Evolutionary conservation across 2,888 invertebrate species (phyloP).

Genomic region (Patella caerulea): DNA sequence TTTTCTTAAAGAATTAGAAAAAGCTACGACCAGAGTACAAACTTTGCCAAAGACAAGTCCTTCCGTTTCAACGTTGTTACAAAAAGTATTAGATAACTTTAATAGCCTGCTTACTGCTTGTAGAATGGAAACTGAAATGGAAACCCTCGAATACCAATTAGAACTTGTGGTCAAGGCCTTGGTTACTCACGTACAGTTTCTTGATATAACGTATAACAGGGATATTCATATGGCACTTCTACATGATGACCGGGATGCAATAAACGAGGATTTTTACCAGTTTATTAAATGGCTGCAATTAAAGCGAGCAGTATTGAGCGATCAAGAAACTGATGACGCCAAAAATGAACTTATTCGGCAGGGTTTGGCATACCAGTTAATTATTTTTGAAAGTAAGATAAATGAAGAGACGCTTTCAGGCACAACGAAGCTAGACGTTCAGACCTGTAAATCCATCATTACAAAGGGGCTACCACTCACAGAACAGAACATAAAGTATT

Average conservation of each 20-base stretch:
- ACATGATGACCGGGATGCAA: not conserved
- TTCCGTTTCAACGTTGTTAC: not conserved
- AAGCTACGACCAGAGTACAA: not conserved
- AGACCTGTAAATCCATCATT: not conserved
- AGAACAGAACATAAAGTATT: too few relatives aligned
- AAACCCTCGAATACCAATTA: constrained; percentile 28
- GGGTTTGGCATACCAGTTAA: constrained; percentile 23
- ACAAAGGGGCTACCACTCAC: too few relatives aligned
- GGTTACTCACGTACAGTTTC: not conserved
- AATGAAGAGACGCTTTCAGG: not conserved
- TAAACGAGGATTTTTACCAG: not conserved
- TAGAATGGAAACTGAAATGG: constrained; percentile 16
- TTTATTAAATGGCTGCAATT: constrained; percentile 27
- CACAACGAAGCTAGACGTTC: too few relatives aligned
- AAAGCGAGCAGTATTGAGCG: constrained; percentile 17
- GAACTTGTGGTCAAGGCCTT: constrained; percentile 18
- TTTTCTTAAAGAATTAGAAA: not conserved
- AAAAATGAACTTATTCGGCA: constrained; percentile 41
- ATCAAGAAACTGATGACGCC: constrained; percentile 46
- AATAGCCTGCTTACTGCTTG: not conserved
- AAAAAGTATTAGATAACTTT: not conserved
- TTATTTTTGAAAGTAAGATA: constrained; percentile 23
- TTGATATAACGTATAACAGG: too few relatives aligned
- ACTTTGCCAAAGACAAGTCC: not conserved
- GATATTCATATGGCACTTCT: not conserved